Base-by-base conservation (phyloP, 2,888 invertebrate species). In the Poecilobothrus nobilitatus region DNA sequence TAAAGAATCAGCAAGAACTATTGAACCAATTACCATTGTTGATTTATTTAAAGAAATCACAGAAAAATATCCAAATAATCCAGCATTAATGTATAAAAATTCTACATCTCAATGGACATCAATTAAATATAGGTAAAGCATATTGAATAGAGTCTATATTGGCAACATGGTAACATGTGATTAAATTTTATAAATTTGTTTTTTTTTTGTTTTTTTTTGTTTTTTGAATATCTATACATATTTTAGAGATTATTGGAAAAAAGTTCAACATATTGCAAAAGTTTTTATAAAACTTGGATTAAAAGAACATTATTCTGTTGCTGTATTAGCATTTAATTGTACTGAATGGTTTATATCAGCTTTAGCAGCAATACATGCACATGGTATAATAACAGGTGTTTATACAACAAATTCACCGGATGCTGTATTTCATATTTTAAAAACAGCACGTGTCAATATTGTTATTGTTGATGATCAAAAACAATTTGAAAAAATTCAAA, bases 381-480 rank as follows among this genome's bases (percentile, higher is more conserved):
- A 95, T 68, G 94, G 94, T 71, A 87, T 92, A 73, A 90, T 92
- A 9, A 89, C 90, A 66, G 95, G 96, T 70, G 91, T 96, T 77
- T 96, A 96, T 82, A 92, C 94, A 7, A 96, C 95, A 67, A 96
- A 95, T 82, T 90, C 91, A 0, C 84, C 92, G 0, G 94, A 95
- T 71, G 91, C 95, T 0, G 94, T 94, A 78, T 86, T 86, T 75
- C 89, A 92, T 80, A 91, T 93, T 75, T 86, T 92, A 18, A 81
- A 85, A 63, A 87, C 87, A 71, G 91, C 92, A 67, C 83, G 86
- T 68, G 90, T 94, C n/a, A 92, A 94, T 81, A 91, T 96, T 75
- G 89, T 92, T 73, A 89, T 93, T 0, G 94, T 95, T 1, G 94
- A 96, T 78, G 94, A 95, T 81, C 86, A 89, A 72, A 89, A 89